Evolutionary conservation across 2,113 vertebrate species (phyloP).

Genomic region (Grantiella picta): DNA sequence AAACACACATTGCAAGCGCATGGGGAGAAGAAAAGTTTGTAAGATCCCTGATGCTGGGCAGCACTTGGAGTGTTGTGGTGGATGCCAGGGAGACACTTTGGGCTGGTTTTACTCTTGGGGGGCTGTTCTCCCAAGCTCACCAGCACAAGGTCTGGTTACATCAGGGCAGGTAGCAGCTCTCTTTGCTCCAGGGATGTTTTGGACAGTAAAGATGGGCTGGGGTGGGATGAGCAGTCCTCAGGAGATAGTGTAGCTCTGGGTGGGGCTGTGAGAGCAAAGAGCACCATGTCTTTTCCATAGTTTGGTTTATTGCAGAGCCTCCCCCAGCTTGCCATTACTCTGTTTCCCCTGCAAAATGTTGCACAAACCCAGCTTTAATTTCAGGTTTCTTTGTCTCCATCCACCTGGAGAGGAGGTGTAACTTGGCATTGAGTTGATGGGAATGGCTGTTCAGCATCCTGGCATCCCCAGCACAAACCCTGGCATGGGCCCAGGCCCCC

Average conservation of each 20-base stretch:
- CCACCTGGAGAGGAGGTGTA: background rate
- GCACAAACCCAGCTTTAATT: background rate
- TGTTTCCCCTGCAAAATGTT: background rate
- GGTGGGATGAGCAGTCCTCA: background rate
- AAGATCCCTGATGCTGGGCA: constrained; percentile 38
- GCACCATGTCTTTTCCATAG: background rate
- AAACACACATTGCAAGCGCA: constrained; percentile 41
- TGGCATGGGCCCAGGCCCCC: background rate
- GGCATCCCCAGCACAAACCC: background rate
- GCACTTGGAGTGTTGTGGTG: background rate
- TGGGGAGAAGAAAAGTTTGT: constrained; percentile 34
- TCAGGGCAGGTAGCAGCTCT: background rate
- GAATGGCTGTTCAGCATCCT: background rate
- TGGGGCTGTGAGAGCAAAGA: background rate
- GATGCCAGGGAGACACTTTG: background rate
- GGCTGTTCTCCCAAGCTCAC: background rate
- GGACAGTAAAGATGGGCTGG: background rate
- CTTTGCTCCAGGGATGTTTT: background rate
- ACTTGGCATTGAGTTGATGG: background rate
- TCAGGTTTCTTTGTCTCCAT: background rate
- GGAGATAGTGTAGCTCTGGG: background rate
- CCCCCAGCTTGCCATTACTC: background rate
- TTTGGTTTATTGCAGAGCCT: background rate
- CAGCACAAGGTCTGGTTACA: background rate
- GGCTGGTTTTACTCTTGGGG: background rate